A percentile compares a stretch with the other conserved stretches of the same genome.
phyloP scores from a whole-genome alignment of 2,113 vertebrate genomes.

The Pipra filicauda region DNA sequence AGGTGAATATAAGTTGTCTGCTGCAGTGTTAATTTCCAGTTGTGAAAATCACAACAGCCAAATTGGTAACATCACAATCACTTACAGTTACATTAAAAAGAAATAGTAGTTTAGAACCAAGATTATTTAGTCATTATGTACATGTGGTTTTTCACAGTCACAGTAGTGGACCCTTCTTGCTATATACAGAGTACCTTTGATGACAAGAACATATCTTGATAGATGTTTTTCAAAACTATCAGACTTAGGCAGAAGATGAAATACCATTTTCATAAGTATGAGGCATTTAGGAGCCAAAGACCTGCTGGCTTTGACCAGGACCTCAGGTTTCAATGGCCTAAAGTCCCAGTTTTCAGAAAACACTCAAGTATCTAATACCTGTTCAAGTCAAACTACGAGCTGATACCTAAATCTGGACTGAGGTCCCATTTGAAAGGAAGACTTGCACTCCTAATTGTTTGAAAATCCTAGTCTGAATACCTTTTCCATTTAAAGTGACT shows the following conservation, averaged over 20 bases:
- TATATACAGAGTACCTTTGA: background rate
- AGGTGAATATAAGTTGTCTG: background rate
- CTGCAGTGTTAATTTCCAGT: background rate
- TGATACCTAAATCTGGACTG: background rate
- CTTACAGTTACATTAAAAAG: background rate
- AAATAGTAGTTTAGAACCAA: background rate
- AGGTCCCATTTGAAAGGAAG: background rate
- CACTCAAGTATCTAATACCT: background rate
- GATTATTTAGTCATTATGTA: background rate
- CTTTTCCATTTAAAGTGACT: background rate
- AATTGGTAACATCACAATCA: background rate
- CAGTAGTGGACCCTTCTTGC: background rate
- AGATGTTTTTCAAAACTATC: background rate
- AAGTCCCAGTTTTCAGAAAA: background rate
- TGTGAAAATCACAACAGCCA: background rate
- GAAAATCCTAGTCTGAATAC: background rate
- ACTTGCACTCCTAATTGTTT: background rate
- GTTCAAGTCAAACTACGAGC: background rate
- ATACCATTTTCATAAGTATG: background rate
- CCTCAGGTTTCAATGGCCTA: background rate
- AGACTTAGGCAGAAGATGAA: background rate
- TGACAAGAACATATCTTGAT: background rate
- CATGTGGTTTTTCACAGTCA: background rate
- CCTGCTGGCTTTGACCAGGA: background rate
- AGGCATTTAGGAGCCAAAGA: background rate